These are phyloP conservation scores for Cydia pomonella DNA, from an alignment of 1,140 invertebrate genomes.

Conservation along the genomic window DNA sequence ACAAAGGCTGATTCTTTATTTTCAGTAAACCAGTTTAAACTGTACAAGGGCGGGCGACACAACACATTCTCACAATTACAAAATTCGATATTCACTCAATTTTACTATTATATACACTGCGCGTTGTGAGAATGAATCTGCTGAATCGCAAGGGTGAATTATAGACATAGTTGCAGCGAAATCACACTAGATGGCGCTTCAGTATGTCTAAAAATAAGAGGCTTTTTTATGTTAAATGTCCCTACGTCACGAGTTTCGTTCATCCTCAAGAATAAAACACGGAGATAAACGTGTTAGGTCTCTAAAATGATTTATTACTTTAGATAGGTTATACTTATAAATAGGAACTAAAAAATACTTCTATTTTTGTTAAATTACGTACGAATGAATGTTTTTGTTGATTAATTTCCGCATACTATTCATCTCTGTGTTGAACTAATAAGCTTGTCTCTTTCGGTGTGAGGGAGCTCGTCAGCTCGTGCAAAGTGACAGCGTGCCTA, in stretches of 20 bases:
- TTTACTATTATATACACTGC: slow-evolving; percentile 37
- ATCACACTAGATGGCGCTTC: neutral
- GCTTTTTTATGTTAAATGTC: neutral
- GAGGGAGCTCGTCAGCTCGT: too few relatives aligned
- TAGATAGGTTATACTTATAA: too few relatives aligned
- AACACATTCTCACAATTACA: slow-evolving; percentile 42
- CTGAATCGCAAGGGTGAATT: neutral
- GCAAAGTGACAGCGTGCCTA: too few relatives aligned
- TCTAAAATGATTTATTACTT: too few relatives aligned
- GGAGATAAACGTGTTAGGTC: neutral
- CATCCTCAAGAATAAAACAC: neutral
- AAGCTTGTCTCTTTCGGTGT: too few relatives aligned
- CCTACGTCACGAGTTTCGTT: neutral
- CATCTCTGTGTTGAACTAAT: too few relatives aligned
- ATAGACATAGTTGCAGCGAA: neutral
- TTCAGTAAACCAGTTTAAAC: slow-evolving; percentile 56
- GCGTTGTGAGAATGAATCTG: slow-evolving; percentile 34
- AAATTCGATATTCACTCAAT: slow-evolving; percentile 30
- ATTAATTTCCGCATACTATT: too few relatives aligned
- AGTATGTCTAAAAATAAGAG: neutral
- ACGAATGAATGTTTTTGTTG: neutral
- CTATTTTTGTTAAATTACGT: neutral
- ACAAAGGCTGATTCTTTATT: slow-evolving; percentile 70
- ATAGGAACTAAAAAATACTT: too few relatives aligned
- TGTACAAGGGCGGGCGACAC: slow-evolving; percentile 57